Conservation (phyloP, 2,888 invertebrate species). For the Crematogaster levior region DNA sequence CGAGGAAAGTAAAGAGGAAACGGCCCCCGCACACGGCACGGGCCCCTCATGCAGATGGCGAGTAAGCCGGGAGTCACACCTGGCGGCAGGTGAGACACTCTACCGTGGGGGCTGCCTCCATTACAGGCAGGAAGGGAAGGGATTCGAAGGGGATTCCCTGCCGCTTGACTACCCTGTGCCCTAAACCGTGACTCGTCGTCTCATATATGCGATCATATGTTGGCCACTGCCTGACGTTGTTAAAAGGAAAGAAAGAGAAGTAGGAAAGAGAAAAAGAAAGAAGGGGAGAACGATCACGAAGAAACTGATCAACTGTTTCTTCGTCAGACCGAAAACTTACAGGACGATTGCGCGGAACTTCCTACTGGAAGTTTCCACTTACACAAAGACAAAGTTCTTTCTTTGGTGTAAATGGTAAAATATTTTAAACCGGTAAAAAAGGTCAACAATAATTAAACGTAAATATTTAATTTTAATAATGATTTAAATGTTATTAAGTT, state of each 20-base stretch:
- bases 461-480: background rate
- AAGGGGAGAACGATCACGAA: background rate
- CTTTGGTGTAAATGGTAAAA: background rate
- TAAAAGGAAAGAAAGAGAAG: background rate
- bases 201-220: conserved; percentile 62
- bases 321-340: background rate
- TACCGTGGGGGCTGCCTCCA: conserved; percentile 74
- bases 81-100: conserved; percentile 78
- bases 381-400: background rate
- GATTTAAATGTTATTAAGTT: background rate
- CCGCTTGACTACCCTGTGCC: background rate
- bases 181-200: conserved; percentile 41
- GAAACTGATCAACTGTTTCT: conserved; percentile 22
- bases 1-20: conserved; percentile 74
- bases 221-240: conserved; percentile 55
- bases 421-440: background rate
- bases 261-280: background rate
- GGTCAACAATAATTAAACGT: background rate
- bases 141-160: conserved; percentile 30
- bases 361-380: background rate
- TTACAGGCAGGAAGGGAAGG: conserved; percentile 34
- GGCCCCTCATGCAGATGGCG: conserved; percentile 80
- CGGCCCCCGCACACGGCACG: conserved; percentile 76
- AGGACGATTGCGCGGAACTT: background rate
- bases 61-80: conserved; percentile 75